Evolutionary conservation across 2,797 vertebrate species (phyloP), one percentile per base, ranked within the genome.

Genomic region (Linurgus olivaceus): DNA sequence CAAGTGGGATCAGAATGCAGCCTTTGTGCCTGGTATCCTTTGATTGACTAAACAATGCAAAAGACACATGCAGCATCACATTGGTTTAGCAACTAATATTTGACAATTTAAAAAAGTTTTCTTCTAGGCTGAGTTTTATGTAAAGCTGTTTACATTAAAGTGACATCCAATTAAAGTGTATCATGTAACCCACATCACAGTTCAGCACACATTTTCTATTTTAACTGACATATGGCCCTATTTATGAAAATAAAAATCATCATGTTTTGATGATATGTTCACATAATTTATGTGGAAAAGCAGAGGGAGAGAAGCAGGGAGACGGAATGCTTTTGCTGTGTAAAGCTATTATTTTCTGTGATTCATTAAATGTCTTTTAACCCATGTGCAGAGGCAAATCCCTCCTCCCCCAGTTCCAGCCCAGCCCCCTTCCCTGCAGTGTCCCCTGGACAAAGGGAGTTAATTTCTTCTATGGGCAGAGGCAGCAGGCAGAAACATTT

Each of bases 211-310:
- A 96, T 97, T 97, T 96, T 97, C 94, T 95, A 81, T 88, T 97
- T 97, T 97, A 97, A 80, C 94, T 95, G 93, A 96, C 97, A 97
- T 97, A 97, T 97, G 97, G 97, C 96, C 96, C 70, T 66, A 40
- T 97, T 97, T 97, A 97, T 97, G 94, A 97, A 96, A 97, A 97
- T 97, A 97, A 97, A 97, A 96, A 97, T 97, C 97, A 95, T 95
- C 96, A 88, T 97, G 97, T 97, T 97, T 97, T 97, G 96, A 97
- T 97, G 97, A 97, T 97, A 96, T 95, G 91, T 97, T 97, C 96
- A 95, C 88, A 94, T 97, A 96, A 97, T 97, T 97, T 97, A 97
- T 97, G 89, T 96, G 92, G 96, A 97, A 96, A 96, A 95, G 93
- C 89, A 88, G 82, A 37, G 92, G 94, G 87, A 89, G 89, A 82